Evolutionary conservation across 2,797 vertebrate genomes (phyloP).

Genomic region (Lagocephalus sceleratus): DNA sequence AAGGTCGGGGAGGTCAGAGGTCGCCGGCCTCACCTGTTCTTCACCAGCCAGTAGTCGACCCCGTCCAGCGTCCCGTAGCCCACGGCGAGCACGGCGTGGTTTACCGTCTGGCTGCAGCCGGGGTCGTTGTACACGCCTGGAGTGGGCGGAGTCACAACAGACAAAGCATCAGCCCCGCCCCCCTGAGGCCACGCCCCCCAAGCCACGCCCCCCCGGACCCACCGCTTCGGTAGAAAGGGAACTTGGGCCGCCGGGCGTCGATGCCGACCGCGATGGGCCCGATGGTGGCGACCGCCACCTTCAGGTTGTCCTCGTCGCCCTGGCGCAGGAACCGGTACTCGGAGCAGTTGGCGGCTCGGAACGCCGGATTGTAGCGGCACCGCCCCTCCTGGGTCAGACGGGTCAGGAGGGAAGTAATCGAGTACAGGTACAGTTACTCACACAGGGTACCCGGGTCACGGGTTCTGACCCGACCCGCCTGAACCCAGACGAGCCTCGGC

Average conservation of each 20-base stretch:
- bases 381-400: not conserved
- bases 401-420: not conserved
- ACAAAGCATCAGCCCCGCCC: too few species aligned
- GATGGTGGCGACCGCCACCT: constrained; percentile 73
- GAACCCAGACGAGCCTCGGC: too few species aligned
- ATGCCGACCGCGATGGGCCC: constrained; percentile 87
- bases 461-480: too few species aligned
- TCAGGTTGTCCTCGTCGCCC: constrained; percentile 71
- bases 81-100: constrained; percentile 83
- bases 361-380: constrained; percentile 73
- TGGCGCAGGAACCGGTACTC: constrained; percentile 57
- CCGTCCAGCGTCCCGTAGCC: constrained; percentile 82
- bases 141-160: not conserved
- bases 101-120: constrained; percentile 70
- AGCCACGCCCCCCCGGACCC: constrained; percentile 2
- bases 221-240: constrained; percentile 82
- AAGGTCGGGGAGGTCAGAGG: too few species aligned
- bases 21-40: constrained; percentile 90
- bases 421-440: too few species aligned
- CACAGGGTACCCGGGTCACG: too few species aligned
- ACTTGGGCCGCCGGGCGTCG: constrained; percentile 72
- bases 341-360: constrained; percentile 82
- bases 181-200: too few species aligned
- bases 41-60: constrained; percentile 90
- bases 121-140: constrained; percentile 86